Base-by-base conservation (phyloP, 1,140 invertebrate genomes). In the Stenopsyche tienmushanensis region DNA sequence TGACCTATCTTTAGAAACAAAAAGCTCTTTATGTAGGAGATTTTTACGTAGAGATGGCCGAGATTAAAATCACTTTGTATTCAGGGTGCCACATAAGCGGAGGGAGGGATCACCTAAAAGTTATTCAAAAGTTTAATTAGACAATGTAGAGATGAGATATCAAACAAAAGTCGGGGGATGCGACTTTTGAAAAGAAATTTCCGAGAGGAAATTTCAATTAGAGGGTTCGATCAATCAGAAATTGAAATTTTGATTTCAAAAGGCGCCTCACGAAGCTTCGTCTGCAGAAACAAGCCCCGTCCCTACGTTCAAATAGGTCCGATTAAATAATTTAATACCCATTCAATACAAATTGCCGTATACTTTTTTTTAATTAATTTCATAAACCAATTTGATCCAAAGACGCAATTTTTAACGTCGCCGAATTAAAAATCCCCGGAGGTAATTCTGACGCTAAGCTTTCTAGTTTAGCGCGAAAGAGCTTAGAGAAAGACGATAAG, bases 111-210 rank as follows among this genome's bases (percentile, higher is more conserved):
- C 41, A 26, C 34, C 25, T 58, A 21, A 65, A 65, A 65, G 23
- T 65, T 58, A 65, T 65, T 41, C 64, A 50, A 53, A 65, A 64
- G 64, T 65, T 65, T 65, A 65, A 65, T 65, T 65, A 65, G 64
- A 65, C 34, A 65, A 65, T 57, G 63, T 52, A 55, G 41, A 39
- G 62, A 64, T 49, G 50, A 54, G 42, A 34, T 49, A 44, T 58
- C 53, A 53, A 34, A 57, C 41, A 65, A 58, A 57, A 41, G 63
- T 39, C 23, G 15, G 25, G 13, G 1, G 50, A 42, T 20, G 42
- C 21, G 23, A 45, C 41, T 42, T 42, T 58, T 58, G 18, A 13
- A 5, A 13, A 24, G 42, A 29, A 60, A 47, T 45, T 26, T 47
- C 15, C n/a, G 23, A 29, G 21, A 25, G 42, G 23, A 60, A 60